Percentiles rank a stretch among this genome's conserved stretches.
Evolutionary conservation across 2,113 vertebrate species (phyloP).

Genomic region (Pterocles burchelli): DNA sequence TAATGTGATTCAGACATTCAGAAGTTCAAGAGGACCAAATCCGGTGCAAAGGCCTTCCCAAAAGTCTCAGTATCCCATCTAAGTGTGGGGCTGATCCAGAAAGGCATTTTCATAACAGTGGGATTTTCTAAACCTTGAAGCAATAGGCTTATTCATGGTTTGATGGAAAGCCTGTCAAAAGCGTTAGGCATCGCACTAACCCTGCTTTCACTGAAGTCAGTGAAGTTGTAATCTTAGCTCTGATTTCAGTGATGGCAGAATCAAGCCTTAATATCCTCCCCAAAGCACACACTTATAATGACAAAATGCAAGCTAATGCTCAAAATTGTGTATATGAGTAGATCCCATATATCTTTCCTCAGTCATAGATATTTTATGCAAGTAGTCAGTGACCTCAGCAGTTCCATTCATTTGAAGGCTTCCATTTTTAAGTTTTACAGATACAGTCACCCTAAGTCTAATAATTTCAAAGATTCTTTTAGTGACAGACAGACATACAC

Average conservation of each 20-base stretch:
- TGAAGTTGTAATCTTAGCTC: not conserved
- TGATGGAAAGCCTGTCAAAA: not conserved
- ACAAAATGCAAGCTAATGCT: not conserved
- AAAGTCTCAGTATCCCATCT: not conserved
- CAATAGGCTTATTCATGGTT: not conserved
- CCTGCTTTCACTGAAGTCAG: not conserved
- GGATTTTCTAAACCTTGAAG: not conserved
- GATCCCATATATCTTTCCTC: not conserved
- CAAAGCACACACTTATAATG: not conserved
- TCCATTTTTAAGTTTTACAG: not conserved
- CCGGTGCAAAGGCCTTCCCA: not conserved
- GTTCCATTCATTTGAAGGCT: not conserved
- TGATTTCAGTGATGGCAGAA: not conserved
- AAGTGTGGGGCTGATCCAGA: not conserved
- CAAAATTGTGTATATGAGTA: not conserved
- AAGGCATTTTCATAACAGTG: not conserved
- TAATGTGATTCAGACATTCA: rapidly evolving
- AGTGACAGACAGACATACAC: constrained; percentile 26
- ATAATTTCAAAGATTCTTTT: constrained; percentile 29
- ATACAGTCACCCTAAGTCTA: not conserved
- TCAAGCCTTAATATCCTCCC: not conserved
- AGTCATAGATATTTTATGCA: not conserved
- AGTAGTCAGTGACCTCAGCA: constrained; percentile 6
- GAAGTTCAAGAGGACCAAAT: not conserved
- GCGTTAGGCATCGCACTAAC: not conserved